phyloP scores from a whole-genome alignment of 1,140 invertebrate genomes.

The Drosophila tsacasi region DNA sequence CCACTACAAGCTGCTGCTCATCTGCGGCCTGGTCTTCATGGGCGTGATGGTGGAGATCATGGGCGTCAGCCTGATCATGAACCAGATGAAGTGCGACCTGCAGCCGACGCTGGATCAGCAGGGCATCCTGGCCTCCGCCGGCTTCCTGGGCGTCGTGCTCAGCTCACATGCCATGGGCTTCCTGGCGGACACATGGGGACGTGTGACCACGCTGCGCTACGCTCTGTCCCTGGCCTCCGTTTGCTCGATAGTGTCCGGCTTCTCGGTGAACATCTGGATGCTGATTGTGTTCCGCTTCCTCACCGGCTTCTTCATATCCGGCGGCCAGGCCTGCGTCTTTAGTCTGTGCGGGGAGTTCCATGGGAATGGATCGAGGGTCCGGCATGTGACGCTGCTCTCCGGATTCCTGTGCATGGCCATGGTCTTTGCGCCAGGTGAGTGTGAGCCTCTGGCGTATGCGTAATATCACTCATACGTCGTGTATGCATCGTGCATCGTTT shows the following conservation, averaged over 20 bases:
- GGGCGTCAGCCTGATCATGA: conserved; percentile 76
- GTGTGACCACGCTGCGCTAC: conserved; percentile 89
- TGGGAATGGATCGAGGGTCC: conserved; percentile 80
- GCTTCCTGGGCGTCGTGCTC: conserved; percentile 88
- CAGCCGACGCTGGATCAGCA: conserved; percentile 87
- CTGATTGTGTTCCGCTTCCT: conserved; percentile 90
- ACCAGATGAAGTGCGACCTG: conserved; percentile 87
- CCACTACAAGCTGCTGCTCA: conserved; percentile 70
- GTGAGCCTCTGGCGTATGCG: neutral
- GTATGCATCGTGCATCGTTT: neutral
- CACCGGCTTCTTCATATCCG: conserved; percentile 90
- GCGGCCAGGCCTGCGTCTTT: conserved; percentile 89
- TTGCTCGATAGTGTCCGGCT: conserved; percentile 88
- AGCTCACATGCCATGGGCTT: conserved; percentile 91
- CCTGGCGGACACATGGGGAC: conserved; percentile 91
- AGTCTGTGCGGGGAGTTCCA: conserved; percentile 90
- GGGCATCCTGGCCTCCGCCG: conserved; percentile 88
- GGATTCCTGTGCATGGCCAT: conserved; percentile 89
- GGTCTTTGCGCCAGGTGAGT: conserved; percentile 88
- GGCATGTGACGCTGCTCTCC: conserved; percentile 87
- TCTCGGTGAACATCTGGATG: conserved; percentile 89
- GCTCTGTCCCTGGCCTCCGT: conserved; percentile 89
- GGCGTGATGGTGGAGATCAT: conserved; percentile 80
- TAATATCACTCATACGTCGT: neutral
- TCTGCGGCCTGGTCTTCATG: conserved; percentile 78